Conservation (phyloP, 2,797 vertebrate species). For the Pitangus sulphuratus region DNA sequence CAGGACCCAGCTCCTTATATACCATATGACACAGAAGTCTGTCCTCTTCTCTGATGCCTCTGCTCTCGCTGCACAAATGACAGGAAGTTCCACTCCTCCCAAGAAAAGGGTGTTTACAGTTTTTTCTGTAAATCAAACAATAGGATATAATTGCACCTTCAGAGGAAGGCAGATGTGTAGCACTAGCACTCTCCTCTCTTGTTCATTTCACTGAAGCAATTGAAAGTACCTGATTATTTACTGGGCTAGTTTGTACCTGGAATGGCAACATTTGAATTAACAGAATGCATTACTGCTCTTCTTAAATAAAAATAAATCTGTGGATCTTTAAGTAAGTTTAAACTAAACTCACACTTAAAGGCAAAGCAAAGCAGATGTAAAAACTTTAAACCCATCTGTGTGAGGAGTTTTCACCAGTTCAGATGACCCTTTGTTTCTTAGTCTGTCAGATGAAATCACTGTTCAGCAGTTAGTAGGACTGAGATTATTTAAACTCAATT, state of each 20-base stretch:
- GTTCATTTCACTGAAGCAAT: not conserved
- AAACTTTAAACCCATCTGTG: not conserved
- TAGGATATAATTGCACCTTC: not conserved
- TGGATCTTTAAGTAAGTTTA: not conserved
- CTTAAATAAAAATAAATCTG: not conserved
- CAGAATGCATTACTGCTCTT: not conserved
- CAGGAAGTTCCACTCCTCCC: not conserved
- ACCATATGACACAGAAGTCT: not conserved
- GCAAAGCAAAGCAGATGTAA: not conserved
- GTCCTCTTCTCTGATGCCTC: not conserved
- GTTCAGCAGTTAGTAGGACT: not conserved
- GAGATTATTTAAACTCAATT: not conserved
- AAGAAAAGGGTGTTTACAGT: not conserved
- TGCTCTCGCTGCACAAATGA: not conserved
- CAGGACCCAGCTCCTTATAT: not conserved
- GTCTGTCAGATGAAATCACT: not conserved
- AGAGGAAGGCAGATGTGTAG: not conserved
- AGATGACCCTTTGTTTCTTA: not conserved
- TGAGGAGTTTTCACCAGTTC: not conserved
- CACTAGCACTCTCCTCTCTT: not conserved
- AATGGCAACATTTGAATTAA: not conserved
- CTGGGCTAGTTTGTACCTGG: not conserved
- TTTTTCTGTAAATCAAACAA: not conserved
- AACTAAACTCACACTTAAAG: not conserved
- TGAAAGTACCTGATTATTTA: not conserved